These are phyloP conservation scores for Pachydiplax longipennis DNA, from an alignment of 2,888 invertebrate species.

Conservation along the genomic window DNA sequence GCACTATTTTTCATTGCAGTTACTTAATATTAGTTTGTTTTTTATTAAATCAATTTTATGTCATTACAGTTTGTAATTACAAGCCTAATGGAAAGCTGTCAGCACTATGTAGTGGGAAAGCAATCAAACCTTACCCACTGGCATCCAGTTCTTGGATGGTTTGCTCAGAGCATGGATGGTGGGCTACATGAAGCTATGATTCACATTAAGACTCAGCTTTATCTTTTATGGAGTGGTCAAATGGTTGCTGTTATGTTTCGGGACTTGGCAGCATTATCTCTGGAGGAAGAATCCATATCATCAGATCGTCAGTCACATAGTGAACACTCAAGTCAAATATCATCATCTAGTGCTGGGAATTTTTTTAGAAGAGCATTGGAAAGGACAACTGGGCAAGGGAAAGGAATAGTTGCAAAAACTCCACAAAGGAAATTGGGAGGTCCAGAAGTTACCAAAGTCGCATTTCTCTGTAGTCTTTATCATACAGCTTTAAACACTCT, in stretches of 20 bases:
- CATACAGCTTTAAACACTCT: slow-evolving; percentile 89
- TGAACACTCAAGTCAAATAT: neutral
- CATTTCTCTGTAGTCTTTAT: slow-evolving; percentile 90
- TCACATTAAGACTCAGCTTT: slow-evolving; percentile 71
- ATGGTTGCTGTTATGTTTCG: slow-evolving; percentile 53
- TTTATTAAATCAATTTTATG: neutral
- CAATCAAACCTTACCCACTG: slow-evolving; percentile 92
- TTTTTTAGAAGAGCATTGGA: slow-evolving; percentile 23
- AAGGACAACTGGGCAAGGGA: slow-evolving; percentile 22
- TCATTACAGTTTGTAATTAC: slow-evolving; percentile 79
- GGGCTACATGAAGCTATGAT: slow-evolving; percentile 76
- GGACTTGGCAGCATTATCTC: slow-evolving; percentile 48
- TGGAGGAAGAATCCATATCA: slow-evolving; percentile 36
- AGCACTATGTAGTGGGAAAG: slow-evolving; percentile 90
- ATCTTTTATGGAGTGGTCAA: slow-evolving; percentile 72
- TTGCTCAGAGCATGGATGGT: slow-evolving; percentile 75
- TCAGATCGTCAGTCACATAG: slow-evolving; percentile 46
- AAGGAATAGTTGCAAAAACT: slow-evolving; percentile 47
- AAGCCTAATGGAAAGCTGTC: slow-evolving; percentile 86
- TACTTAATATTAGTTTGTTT: neutral
- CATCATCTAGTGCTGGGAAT: slow-evolving; percentile 39
- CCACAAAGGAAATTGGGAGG: slow-evolving; percentile 79
- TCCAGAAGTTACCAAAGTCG: slow-evolving; percentile 81
- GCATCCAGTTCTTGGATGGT: slow-evolving; percentile 98
- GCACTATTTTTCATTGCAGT: too few relatives aligned